phyloP scores from a whole-genome alignment of 1,140 invertebrate genomes.

The Zaprionus lachaisei region DNA sequence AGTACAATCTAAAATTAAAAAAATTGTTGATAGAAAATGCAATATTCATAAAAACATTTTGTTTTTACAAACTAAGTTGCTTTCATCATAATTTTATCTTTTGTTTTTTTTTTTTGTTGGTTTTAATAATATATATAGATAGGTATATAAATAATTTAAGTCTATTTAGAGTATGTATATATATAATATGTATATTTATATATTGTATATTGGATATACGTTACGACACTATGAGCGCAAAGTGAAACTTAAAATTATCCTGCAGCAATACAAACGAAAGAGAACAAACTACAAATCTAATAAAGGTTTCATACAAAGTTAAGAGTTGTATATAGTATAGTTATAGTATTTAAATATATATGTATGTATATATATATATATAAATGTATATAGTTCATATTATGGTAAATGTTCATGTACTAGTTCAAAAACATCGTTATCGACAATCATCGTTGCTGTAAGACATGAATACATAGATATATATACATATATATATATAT shows the following conservation, averaged over 20 bases:
- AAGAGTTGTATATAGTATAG: slow-evolving; percentile 52
- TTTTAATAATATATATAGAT: slow-evolving; percentile 36
- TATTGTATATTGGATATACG: slow-evolving; percentile 28
- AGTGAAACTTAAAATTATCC: slow-evolving; percentile 50
- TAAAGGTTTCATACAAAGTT: slow-evolving; percentile 49
- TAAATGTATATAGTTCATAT: slow-evolving; percentile 31
- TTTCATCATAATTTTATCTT: slow-evolving; percentile 51
- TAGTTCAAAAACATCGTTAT: slow-evolving; percentile 7
- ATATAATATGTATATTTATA: slow-evolving; percentile 32
- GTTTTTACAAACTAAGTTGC: slow-evolving; percentile 70
- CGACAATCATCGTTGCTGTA: neutral
- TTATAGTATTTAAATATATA: slow-evolving; percentile 43
- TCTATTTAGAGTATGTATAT: slow-evolving; percentile 39
- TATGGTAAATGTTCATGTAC: slow-evolving; percentile 36
- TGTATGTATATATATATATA: neutral
- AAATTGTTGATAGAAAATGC: slow-evolving; percentile 42
- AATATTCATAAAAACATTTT: slow-evolving; percentile 56
- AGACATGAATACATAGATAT: slow-evolving; percentile 30
- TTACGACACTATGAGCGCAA: slow-evolving; percentile 47
- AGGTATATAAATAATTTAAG: slow-evolving; percentile 44
- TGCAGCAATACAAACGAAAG: slow-evolving; percentile 51
- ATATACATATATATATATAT: slow-evolving; percentile 28
- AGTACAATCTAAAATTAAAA: slow-evolving; percentile 26
- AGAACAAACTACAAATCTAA: slow-evolving; percentile 54
- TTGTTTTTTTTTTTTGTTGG: slow-evolving; percentile 36